Evolutionary conservation across 2,113 vertebrate genomes (phyloP), one percentile per base, ranked within the genome.

Genomic region (Anoura caudifer): DNA sequence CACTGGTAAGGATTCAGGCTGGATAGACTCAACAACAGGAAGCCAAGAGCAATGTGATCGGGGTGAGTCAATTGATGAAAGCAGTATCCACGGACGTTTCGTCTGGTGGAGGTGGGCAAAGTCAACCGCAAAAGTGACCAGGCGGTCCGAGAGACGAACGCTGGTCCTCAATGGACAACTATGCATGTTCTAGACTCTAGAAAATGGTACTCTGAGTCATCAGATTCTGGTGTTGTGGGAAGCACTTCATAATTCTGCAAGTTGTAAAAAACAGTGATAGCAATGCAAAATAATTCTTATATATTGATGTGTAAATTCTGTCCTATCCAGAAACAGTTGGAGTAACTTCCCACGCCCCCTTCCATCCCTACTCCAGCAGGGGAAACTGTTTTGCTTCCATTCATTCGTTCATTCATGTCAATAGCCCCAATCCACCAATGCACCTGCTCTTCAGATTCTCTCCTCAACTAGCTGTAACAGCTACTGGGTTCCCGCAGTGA

Each of bases 291-390:
- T 36, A 38, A 83, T 92, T 73, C 19, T 50, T 88, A 9, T 2
- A 15, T 7, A 38, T 22, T 26, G 11, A 43, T 69, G 4, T 20
- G 17, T 13, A 84, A 67, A 83, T 94, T 72, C 54, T n/a, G 28
- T 81, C 56, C 85, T 65, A 15, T 76, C 70, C 56, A 69, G 41
- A 85, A 79, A 67, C 9, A 1, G 33, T 28, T 22, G 54, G 54
- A 65, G 7, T 20, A 36, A 36, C 45, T n/a, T 11, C 65, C 19
- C 22, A 17, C 12, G 36, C 8, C 17, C 33, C 61, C 7, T 24
- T 15, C 36, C 31, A 7, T 0, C 9, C 1, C 22, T 2, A 3
- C n/a, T 17, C 14, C 3, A 10, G 7, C 81, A 20, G 69, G n/a
- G 36, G 19, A 59, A 41, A 73, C 15, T 26, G 24, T 33, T 59